Evolutionary conservation across 2,888 invertebrate species (phyloP).

Genomic region (Acanthosepion lycidas): DNA sequence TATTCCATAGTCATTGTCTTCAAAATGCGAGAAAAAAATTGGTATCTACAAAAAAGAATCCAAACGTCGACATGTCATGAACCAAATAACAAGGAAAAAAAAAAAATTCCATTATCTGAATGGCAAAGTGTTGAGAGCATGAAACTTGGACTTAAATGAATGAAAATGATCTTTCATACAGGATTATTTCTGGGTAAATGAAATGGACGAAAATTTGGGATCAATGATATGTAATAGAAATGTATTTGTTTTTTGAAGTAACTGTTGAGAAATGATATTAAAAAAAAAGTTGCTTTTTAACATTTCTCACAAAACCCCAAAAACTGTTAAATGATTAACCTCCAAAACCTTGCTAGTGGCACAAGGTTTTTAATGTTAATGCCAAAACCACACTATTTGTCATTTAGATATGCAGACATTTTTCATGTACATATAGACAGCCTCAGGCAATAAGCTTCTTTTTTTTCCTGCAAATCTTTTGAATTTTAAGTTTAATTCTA

Average conservation of each 20-base stretch:
- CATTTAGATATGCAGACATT: too few species aligned
- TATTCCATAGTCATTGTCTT: background rate
- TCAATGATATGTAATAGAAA: background rate
- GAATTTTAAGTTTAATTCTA: too few species aligned
- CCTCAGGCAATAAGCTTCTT: too few species aligned
- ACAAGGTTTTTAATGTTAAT: background rate
- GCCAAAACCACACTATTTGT: background rate
- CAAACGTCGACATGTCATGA: conserved; percentile 23
- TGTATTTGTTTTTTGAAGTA: background rate
- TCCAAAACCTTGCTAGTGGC: background rate
- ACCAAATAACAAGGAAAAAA: conserved; percentile 5
- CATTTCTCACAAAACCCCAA: background rate
- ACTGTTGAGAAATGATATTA: background rate
- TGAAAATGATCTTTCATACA: background rate
- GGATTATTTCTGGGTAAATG: background rate
- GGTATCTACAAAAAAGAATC: background rate
- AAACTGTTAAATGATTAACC: too few species aligned
- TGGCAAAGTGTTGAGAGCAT: background rate
- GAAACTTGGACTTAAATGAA: background rate
- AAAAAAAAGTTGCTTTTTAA: background rate
- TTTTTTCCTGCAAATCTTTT: too few species aligned
- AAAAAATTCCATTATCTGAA: background rate
- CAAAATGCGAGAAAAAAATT: background rate
- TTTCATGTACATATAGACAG: too few species aligned
- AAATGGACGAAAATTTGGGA: conserved; percentile 3